Percentiles rank a stretch among this genome's conserved stretches.
Conservation (phyloP, 2,797 vertebrate species). For the Sebastiscus albofasciatus region DNA sequence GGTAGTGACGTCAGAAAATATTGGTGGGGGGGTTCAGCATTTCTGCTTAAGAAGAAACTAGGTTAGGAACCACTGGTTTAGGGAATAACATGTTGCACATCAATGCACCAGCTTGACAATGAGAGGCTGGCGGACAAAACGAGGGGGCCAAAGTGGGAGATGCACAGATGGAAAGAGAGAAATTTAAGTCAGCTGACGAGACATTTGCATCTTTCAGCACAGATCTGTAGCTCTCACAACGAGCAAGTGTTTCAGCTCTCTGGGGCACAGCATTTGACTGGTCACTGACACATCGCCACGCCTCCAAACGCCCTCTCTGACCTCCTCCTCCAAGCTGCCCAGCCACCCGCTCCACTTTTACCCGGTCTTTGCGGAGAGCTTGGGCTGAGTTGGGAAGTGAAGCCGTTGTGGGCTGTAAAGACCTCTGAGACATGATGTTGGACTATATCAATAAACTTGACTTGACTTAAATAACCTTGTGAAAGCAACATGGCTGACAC, state of each 20-base stretch:
- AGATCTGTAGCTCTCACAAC: background rate
- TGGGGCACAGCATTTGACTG: constrained; percentile 22
- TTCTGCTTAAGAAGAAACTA: too few relatives aligned
- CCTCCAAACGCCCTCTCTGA: constrained; percentile 17
- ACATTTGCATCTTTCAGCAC: constrained; percentile 17
- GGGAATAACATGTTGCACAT: background rate
- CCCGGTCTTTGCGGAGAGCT: background rate
- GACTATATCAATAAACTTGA: background rate
- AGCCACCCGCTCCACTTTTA: background rate
- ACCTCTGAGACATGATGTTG: constrained; percentile 4
- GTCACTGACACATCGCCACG: constrained; percentile 15
- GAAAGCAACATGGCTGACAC: constrained; percentile 5
- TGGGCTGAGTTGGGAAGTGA: background rate
- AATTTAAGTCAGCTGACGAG: constrained; percentile 9
- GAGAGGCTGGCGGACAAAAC: background rate
- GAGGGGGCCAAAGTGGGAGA: constrained; percentile 3
- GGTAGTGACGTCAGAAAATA: too few relatives aligned
- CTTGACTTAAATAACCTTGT: background rate
- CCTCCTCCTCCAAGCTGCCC: constrained; percentile 37
- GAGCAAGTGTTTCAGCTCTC: constrained; percentile 12
- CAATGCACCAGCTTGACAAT: background rate
- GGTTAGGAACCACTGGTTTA: background rate
- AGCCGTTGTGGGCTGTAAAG: background rate
- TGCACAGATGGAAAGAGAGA: constrained; percentile 22
- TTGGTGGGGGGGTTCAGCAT: too few relatives aligned